phyloP scores from a whole-genome alignment of 92 coral and sea anemone genomes.

The Scolanthus callimorphus region DNA sequence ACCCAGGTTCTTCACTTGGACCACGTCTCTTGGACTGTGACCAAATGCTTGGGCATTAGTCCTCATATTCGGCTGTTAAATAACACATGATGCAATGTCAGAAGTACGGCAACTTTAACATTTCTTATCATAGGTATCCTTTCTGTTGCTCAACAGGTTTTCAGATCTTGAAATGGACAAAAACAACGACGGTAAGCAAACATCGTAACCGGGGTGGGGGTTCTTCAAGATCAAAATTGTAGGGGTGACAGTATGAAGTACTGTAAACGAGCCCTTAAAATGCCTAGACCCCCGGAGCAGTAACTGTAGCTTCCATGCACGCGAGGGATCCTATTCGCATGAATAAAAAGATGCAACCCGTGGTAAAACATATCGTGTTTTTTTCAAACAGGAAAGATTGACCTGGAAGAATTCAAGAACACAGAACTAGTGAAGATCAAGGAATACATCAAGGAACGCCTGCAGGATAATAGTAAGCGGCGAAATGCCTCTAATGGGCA shows the following conservation, averaged over 20 bases:
- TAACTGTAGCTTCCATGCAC: too few relatives aligned
- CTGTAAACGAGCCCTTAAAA: too few relatives aligned
- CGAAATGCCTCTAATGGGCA: conserved; percentile 54
- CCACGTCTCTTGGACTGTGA: too few relatives aligned
- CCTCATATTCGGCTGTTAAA: too few relatives aligned
- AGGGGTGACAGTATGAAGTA: too few relatives aligned
- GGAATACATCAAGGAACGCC: conserved; percentile 44
- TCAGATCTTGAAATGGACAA: conserved; percentile 55
- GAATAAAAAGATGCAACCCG: neutral
- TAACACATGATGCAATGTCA: too few relatives aligned
- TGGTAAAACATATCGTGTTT: too few relatives aligned
- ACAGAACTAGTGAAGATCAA: conserved; percentile 42
- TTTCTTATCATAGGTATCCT: neutral
- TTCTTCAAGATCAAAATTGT: too few relatives aligned
- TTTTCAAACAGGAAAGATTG: conserved; percentile 60
- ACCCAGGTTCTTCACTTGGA: too few relatives aligned
- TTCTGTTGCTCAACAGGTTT: conserved; percentile 36
- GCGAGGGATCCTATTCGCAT: neutral
- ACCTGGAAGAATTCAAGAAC: conserved; percentile 63
- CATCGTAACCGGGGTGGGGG: too few relatives aligned
- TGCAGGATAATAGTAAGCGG: conserved; percentile 34
- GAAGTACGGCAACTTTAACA: neutral
- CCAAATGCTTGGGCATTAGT: too few relatives aligned
- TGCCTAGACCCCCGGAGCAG: too few relatives aligned
- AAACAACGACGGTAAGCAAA: conserved; percentile 70